These are phyloP conservation scores for Brachyopa scutellaris DNA, from an alignment of 2,888 invertebrate species.

Conservation along the genomic window DNA sequence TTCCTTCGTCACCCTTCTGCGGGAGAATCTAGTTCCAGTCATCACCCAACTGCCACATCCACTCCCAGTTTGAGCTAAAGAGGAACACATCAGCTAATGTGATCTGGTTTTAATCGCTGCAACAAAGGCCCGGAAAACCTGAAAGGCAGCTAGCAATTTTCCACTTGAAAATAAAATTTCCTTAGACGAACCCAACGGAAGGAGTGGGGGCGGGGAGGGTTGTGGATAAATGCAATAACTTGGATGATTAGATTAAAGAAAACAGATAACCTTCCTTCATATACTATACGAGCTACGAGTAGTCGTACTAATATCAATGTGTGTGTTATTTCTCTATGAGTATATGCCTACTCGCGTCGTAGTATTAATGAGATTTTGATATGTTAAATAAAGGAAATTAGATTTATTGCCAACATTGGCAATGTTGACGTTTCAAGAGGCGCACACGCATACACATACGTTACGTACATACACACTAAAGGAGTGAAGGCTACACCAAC, in stretches of 20 bases:
- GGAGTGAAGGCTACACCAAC: too few relatives aligned
- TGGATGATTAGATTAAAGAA: constrained; percentile 60
- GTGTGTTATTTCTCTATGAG: too few relatives aligned
- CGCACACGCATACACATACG: not conserved
- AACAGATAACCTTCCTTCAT: constrained; percentile 51
- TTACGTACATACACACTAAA: too few relatives aligned
- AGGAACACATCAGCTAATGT: constrained; percentile 36
- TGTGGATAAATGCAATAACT: constrained; percentile 51
- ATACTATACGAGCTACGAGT: too few relatives aligned
- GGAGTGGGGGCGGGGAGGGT: not conserved
- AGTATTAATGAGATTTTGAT: constrained; percentile 64
- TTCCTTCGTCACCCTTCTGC: not conserved
- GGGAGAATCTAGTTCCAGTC: too few relatives aligned
- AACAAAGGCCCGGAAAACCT: constrained; percentile 54
- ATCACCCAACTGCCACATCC: not conserved
- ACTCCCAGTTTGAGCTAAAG: not conserved
- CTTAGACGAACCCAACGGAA: not conserved
- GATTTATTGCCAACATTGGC: constrained; percentile 55
- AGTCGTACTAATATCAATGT: too few relatives aligned
- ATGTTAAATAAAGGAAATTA: constrained; percentile 70
- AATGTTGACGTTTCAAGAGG: constrained; percentile 37
- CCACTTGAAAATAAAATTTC: constrained; percentile 51
- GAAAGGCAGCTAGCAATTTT: constrained; percentile 44
- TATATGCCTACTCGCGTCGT: too few relatives aligned
- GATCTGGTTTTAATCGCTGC: constrained; percentile 62